These are phyloP conservation scores for Athene cunicularia DNA, from an alignment of 2,113 vertebrate species.

Conservation along the genomic window DNA sequence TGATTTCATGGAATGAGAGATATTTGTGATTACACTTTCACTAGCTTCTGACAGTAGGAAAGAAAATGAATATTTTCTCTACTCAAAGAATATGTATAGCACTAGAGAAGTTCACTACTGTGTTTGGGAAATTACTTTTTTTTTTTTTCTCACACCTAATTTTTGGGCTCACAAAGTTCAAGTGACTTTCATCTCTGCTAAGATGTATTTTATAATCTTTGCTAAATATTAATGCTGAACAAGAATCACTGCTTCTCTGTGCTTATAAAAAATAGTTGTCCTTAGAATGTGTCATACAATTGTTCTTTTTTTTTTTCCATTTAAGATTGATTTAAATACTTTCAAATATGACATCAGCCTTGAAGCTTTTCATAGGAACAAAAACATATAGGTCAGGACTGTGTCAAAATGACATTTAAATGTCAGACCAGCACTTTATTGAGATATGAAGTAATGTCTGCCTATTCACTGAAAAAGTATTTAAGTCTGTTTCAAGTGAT, in stretches of 20 bases:
- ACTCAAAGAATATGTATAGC: not conserved
- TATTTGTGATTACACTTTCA: not conserved
- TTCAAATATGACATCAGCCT: constrained; percentile 8
- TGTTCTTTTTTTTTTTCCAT: not conserved
- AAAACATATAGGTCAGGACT: constrained; percentile 22
- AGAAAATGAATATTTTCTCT: not conserved
- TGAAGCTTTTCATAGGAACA: constrained; percentile 30
- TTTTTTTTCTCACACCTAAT: not conserved
- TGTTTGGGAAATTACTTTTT: not conserved
- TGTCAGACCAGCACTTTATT: constrained; percentile 48
- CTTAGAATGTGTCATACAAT: not conserved
- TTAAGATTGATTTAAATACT: constrained; percentile 12
- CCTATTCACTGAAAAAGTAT: constrained; percentile 14
- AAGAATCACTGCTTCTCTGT: not conserved
- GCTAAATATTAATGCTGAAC: not conserved
- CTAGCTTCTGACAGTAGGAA: not conserved
- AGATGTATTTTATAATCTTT: not conserved
- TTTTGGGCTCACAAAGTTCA: not conserved
- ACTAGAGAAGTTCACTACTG: not conserved
- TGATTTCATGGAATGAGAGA: not conserved
- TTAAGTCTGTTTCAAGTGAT: constrained; percentile 26
- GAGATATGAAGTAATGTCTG: constrained; percentile 60
- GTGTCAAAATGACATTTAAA: constrained; percentile 61
- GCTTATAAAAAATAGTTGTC: not conserved
- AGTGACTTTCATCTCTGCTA: not conserved